Conservation (phyloP, 1,140 invertebrate genomes). For the Drosophila repleta region DNA sequence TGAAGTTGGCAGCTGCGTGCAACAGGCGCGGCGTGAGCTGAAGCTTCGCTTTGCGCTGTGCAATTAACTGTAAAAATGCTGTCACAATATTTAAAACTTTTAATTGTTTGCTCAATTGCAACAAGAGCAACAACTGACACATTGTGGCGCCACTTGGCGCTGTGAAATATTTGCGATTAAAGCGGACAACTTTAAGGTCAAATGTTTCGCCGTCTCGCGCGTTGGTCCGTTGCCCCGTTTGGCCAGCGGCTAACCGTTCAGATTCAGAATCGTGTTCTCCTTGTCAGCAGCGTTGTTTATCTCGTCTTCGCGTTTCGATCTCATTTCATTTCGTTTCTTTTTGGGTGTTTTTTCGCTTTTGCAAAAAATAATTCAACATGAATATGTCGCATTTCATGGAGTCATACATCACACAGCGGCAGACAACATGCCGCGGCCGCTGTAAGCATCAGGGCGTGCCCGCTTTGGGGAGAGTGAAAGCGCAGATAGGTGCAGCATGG, state of each 20-base stretch:
- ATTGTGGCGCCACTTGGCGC: constrained; percentile 34
- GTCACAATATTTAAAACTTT: constrained; percentile 81
- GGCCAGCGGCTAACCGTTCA: neutral
- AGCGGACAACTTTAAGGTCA: constrained; percentile 22
- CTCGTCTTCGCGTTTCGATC: neutral
- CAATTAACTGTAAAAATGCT: constrained; percentile 80
- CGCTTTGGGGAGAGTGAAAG: neutral
- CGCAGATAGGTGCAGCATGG: neutral
- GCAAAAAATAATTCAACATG: constrained; percentile 76
- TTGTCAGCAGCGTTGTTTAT: neutral
- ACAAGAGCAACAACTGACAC: constrained; percentile 18
- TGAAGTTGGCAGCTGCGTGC: neutral
- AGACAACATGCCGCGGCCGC: constrained; percentile 30
- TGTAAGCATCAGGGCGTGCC: constrained; percentile 29
- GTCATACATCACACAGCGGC: constrained; percentile 74
- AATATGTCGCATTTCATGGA: constrained; percentile 82
- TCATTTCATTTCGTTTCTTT: neutral
- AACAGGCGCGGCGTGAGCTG: rapidly evolving
- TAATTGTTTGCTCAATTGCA: constrained; percentile 80
- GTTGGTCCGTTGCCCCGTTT: neutral
- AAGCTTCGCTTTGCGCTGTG: constrained; percentile 32
- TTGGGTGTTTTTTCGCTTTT: constrained; percentile 23
- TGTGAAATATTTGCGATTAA: constrained; percentile 16
- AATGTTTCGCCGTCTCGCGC: neutral
- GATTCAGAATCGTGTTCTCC: neutral